These are phyloP conservation scores for Drosophila flavopinicola DNA, from an alignment of 2,888 invertebrate species.

Conservation along the genomic window DNA sequence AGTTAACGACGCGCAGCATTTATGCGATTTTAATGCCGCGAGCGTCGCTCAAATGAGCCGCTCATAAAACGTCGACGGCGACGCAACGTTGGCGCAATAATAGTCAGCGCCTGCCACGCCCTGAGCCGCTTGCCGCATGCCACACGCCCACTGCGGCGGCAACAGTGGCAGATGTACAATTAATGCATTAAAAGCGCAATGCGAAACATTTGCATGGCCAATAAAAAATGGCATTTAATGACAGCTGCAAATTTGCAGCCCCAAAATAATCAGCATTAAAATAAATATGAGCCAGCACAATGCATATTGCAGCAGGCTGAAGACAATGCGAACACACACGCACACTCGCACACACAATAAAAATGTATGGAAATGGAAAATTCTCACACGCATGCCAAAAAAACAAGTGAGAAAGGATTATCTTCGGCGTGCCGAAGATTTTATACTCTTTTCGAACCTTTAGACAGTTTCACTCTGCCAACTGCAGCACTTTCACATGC, in stretches of 20 bases:
- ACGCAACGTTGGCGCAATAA: conserved; percentile 44
- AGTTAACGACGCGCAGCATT: conserved; percentile 71
- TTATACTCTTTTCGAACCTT: no score
- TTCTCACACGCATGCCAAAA: no score
- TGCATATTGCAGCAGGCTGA: background rate
- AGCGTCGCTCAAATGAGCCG: conserved; percentile 57
- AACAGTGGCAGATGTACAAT: conserved; percentile 51
- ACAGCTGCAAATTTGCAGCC: conserved; percentile 67
- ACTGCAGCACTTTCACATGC: no score
- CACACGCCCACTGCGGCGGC: background rate
- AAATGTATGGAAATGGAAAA: no score
- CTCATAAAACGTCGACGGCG: conserved; percentile 68
- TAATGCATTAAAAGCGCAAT: conserved; percentile 71
- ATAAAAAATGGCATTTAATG: conserved; percentile 66
- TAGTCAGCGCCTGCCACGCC: conserved; percentile 49
- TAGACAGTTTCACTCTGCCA: no score
- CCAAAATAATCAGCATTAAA: conserved; percentile 62
- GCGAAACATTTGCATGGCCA: conserved; percentile 60
- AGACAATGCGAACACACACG: conserved; percentile 10
- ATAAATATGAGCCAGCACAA: conserved; percentile 19
- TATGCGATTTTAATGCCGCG: conserved; percentile 71
- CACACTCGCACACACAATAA: conserved; percentile 29
- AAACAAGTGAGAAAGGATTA: no score
- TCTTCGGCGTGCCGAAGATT: no score
- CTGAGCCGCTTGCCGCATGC: no score